Conservation (phyloP, 1,140 invertebrate genomes). For the Nasonia vitripennis region DNA sequence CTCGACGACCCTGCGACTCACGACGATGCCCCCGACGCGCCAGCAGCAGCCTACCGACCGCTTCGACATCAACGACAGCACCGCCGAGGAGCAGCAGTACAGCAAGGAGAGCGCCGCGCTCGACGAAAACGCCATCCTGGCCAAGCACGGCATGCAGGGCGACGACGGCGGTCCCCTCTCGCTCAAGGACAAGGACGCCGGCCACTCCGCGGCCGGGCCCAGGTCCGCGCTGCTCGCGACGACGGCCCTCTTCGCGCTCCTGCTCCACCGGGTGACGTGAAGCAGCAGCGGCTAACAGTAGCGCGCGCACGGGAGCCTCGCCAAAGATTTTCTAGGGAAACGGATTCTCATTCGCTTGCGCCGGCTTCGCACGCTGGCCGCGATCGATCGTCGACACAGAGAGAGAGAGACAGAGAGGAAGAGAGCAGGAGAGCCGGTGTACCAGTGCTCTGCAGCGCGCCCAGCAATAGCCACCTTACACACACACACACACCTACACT, state of each 20-base stretch:
- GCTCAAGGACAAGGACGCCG: slow-evolving; percentile 65
- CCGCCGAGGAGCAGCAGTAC: slow-evolving; percentile 39
- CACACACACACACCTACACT: neutral
- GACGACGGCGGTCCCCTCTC: slow-evolving; percentile 67
- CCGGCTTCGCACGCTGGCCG: neutral
- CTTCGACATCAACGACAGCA: slow-evolving; percentile 54
- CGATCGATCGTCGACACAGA: neutral
- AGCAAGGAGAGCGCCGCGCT: slow-evolving; percentile 49
- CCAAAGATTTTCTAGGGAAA: slow-evolving; percentile 16
- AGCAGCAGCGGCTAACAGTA: slow-evolving; percentile 37
- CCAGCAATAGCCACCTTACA: neutral
- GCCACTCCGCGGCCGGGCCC: slow-evolving; percentile 14
- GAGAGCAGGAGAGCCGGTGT: neutral
- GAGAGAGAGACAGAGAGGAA: neutral
- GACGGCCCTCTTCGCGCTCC: slow-evolving; percentile 50
- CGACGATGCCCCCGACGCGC: slow-evolving; percentile 51
- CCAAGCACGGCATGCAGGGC: slow-evolving; percentile 64
- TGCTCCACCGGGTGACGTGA: slow-evolving; percentile 67
- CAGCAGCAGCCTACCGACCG: slow-evolving; percentile 46
- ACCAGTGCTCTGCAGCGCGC: neutral
- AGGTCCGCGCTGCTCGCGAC: slow-evolving; percentile 15
- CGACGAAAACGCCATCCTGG: slow-evolving; percentile 66
- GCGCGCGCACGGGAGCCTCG: neutral
- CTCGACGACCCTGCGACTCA: slow-evolving; percentile 71
- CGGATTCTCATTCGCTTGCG: neutral